Conservation (phyloP, 1,140 invertebrate genomes). For the Scaptomyza montana region DNA sequence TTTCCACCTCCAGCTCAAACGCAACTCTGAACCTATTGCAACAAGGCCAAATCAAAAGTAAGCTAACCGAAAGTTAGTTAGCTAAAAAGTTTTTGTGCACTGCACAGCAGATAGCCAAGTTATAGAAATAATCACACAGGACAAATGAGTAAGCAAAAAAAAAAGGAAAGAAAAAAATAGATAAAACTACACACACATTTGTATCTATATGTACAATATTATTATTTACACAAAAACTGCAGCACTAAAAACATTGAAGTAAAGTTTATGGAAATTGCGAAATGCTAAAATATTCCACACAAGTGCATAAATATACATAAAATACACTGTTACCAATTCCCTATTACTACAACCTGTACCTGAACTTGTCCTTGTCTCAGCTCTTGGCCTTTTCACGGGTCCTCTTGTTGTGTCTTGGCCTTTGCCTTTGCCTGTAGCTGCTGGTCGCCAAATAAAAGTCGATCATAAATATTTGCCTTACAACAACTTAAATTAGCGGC, state of each 20-base stretch:
- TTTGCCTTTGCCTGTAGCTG: constrained; percentile 8
- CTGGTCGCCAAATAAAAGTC: constrained; percentile 65
- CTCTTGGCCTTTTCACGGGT: neutral
- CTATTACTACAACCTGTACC: constrained; percentile 8
- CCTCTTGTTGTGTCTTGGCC: neutral
- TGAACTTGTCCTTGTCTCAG: neutral
- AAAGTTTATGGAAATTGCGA: constrained; percentile 63
- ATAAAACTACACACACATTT: constrained; percentile 3
- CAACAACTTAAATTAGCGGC: constrained; percentile 72
- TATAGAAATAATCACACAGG: constrained; percentile 54
- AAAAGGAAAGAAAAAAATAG: neutral
- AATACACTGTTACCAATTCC: neutral
- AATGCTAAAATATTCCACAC: constrained; percentile 16
- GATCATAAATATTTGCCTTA: constrained; percentile 77
- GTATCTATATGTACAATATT: constrained; percentile 4
- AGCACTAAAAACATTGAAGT: constrained; percentile 24
- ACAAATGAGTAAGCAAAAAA: neutral
- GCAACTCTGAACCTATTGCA: neutral
- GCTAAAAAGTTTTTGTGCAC: constrained; percentile 47
- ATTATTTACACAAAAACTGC: constrained; percentile 9
- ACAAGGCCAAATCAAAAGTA: constrained; percentile 44
- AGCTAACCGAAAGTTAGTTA: constrained; percentile 56
- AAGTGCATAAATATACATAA: constrained; percentile 29
- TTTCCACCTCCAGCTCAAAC: too few species aligned
- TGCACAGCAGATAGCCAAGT: constrained; percentile 42